A percentile compares a stretch with the other conserved stretches of the same genome.
Conservation (phyloP, 2,797 vertebrate genomes). For the Hyperoplus immaculatus region DNA sequence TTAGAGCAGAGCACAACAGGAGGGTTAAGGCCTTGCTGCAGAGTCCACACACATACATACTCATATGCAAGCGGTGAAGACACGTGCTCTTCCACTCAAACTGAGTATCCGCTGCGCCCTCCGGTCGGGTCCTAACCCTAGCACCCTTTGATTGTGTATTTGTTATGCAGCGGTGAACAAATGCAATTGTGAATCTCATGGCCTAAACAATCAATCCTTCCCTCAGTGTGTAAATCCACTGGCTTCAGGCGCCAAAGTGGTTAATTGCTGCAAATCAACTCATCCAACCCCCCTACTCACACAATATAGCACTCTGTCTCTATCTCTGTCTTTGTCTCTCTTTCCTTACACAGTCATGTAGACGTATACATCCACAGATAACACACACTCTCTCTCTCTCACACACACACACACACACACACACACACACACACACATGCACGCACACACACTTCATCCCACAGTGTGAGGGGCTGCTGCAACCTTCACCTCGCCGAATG, state of each 20-base stretch:
- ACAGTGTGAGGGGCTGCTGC: constrained; percentile 85
- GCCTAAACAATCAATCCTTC: constrained; percentile 84
- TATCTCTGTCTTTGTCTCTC: constrained; percentile 40
- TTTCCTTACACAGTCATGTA: constrained; percentile 58
- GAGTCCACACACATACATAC: constrained; percentile 27
- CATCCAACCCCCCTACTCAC: constrained; percentile 62
- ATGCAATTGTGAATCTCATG: constrained; percentile 82
- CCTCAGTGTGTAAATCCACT: constrained; percentile 80
- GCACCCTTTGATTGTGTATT: constrained; percentile 84
- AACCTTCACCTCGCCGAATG: constrained; percentile 89
- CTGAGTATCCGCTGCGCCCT: constrained; percentile 45
- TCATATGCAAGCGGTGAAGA: constrained; percentile 28
- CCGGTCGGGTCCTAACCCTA: constrained; percentile 63
- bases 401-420: constrained; percentile 27
- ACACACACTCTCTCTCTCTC: constrained; percentile 48
- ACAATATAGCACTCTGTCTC: constrained; percentile 51
- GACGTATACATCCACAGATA: constrained; percentile 62
- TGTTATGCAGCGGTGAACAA: constrained; percentile 84
- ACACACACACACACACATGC: constrained; percentile 26
- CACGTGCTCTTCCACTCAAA: constrained; percentile 41
- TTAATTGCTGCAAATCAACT: constrained; percentile 88
- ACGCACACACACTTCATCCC: constrained; percentile 76
- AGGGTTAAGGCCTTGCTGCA: neutral
- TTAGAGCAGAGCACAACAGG: too few species aligned
- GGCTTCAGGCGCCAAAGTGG: constrained; percentile 85